phyloP scores from a whole-genome alignment of 1,140 invertebrate genomes.

The Drosophila eugracilis region DNA sequence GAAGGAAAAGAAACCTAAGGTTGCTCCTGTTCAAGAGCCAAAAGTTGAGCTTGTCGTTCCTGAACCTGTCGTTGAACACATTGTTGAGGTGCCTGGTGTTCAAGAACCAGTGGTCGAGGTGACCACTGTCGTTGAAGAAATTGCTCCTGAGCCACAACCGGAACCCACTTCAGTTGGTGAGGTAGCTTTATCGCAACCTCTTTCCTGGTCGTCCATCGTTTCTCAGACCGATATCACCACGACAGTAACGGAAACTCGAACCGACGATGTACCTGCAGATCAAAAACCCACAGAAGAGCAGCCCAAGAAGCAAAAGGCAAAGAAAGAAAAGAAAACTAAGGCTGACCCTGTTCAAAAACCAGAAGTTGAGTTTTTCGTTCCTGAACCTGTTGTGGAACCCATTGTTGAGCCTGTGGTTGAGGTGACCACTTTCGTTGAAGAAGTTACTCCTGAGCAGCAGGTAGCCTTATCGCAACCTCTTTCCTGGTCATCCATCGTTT shows the following conservation, averaged over 20 bases:
- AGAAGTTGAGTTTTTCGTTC: not conserved
- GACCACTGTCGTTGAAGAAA: not conserved
- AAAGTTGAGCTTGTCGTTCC: not conserved
- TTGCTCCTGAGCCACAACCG: too few species aligned
- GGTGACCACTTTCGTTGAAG: not conserved
- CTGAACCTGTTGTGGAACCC: not conserved
- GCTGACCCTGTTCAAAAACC: not conserved
- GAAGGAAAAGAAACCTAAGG: conserved; percentile 28
- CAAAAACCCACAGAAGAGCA: not conserved
- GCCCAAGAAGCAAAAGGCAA: conserved; percentile 21
- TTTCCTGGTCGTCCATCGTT: too few species aligned
- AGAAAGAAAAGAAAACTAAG: conserved; percentile 38
- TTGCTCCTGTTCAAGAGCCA: not conserved
- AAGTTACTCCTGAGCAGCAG: not conserved
- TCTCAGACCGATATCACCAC: too few species aligned
- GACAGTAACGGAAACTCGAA: too few species aligned
- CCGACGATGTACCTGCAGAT: too few species aligned
- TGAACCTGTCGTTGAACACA: conserved; percentile 1
- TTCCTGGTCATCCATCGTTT: conserved; percentile 18
- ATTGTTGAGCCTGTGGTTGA: not conserved
- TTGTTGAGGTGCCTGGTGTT: conserved; percentile 1
- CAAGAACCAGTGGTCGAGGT: conserved; percentile 7
- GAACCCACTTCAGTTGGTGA: too few species aligned
- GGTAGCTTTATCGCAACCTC: too few species aligned
- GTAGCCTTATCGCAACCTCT: not conserved